Evolutionary conservation across 2,888 invertebrate species (phyloP).

Genomic region (Aleiodes alternator): DNA sequence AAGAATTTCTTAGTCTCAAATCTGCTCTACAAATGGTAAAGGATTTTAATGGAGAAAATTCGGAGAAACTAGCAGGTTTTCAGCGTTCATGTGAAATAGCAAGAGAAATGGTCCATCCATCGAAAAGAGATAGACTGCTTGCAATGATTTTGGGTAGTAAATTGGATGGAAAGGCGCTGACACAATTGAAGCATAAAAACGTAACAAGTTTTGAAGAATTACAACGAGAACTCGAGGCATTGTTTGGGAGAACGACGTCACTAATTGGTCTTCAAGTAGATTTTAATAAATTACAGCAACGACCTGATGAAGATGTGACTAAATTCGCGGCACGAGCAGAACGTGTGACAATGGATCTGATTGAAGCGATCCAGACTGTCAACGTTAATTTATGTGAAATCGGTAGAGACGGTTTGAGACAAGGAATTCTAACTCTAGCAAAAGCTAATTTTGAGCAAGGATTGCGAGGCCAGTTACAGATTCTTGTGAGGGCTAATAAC

Average conservation of each 20-base stretch:
- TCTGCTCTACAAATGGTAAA: no score
- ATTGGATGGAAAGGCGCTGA: neutral
- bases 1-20: neutral
- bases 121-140: neutral
- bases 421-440: neutral
- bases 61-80: neutral
- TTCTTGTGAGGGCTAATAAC: neutral
- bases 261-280: neutral
- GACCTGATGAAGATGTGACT: neutral
- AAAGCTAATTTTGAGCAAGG: neutral
- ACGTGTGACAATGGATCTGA: neutral
- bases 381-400: neutral
- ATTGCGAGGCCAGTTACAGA: neutral
- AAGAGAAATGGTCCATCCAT: neutral
- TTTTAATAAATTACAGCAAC: neutral
- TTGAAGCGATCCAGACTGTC: neutral
- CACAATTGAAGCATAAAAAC: neutral
- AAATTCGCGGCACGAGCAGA: neutral
- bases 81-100: neutral
- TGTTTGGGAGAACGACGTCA: neutral
- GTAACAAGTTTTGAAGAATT: neutral
- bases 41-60: neutral
- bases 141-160: neutral
- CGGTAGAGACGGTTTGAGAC: neutral
- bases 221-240: neutral